A percentile compares a stretch with the other conserved stretches of the same genome.
These are phyloP conservation scores for Loripinus fragilis DNA, from an alignment of 2,888 invertebrate species.

Conservation along the genomic window DNA sequence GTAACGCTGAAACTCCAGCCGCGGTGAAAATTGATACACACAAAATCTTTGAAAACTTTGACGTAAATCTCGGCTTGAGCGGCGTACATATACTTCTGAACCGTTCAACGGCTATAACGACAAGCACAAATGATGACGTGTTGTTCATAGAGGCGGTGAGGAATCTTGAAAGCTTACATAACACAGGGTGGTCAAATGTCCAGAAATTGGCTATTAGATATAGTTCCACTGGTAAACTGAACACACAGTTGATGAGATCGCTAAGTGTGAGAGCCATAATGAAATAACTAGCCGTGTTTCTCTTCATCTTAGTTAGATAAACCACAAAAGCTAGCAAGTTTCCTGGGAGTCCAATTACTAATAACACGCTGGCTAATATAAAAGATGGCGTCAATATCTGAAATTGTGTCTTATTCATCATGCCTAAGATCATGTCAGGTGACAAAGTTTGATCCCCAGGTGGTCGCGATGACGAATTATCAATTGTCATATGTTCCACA, in stretches of 20 bases:
- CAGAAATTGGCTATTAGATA: constrained; percentile 48
- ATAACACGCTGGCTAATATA: constrained; percentile 37
- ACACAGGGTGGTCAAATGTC: constrained; percentile 48
- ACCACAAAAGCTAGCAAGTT: constrained; percentile 49
- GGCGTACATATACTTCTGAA: constrained; percentile 53
- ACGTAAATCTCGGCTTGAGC: constrained; percentile 42
- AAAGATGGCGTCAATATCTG: constrained; percentile 50
- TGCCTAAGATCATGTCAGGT: neutral
- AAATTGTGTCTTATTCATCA: constrained; percentile 43
- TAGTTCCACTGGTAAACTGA: constrained; percentile 50
- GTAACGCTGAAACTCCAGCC: constrained; percentile 45
- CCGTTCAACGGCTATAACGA: constrained; percentile 52
- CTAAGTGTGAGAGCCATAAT: constrained; percentile 52
- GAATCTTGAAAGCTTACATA: constrained; percentile 49
- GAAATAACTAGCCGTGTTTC: constrained; percentile 55
- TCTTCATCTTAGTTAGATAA: constrained; percentile 55
- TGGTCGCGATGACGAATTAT: too few species aligned
- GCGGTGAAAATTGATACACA: constrained; percentile 22
- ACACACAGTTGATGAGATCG: constrained; percentile 46
- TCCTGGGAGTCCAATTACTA: constrained; percentile 50
- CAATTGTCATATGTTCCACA: too few species aligned
- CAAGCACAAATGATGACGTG: constrained; percentile 50
- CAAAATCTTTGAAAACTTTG: constrained; percentile 32
- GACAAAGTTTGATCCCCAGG: neutral
- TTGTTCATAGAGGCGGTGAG: constrained; percentile 52